Conservation (phyloP, 2,113 vertebrate species). For the Myanophis thanlyinensis region DNA sequence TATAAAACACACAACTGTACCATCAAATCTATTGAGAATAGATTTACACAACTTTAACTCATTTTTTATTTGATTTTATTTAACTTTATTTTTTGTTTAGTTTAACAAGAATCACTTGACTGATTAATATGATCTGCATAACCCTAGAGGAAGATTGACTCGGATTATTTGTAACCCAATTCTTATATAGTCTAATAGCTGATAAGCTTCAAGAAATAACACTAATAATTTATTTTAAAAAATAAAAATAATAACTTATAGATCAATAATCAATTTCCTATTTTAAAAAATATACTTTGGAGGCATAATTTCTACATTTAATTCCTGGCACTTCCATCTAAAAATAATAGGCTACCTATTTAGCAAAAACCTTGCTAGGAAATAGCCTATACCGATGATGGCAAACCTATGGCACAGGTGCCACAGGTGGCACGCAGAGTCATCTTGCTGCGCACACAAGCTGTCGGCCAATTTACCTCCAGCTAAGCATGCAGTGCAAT, state of each 20-base stretch:
- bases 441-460: no score
- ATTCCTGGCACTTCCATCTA: neutral
- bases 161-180: neutral
- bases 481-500: no score
- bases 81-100: neutral
- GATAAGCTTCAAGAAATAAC: neutral
- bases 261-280: neutral
- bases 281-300: neutral
- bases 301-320: neutral
- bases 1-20: neutral
- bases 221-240: no score
- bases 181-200: neutral
- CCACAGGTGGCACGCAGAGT: no score
- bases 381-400: neutral
- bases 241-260: neutral
- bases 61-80: neutral
- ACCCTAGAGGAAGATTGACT: neutral
- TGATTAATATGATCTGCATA: neutral
- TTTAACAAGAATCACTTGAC: neutral
- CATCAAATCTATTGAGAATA: neutral
- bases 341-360: neutral
- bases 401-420: no score
- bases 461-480: no score
- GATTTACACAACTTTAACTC: neutral
- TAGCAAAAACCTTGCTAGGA: neutral